Percentiles rank a stretch among this genome's conserved stretches.
phyloP scores from a whole-genome alignment of 2,113 vertebrate species.

The Kryptolebias marmoratus region DNA sequence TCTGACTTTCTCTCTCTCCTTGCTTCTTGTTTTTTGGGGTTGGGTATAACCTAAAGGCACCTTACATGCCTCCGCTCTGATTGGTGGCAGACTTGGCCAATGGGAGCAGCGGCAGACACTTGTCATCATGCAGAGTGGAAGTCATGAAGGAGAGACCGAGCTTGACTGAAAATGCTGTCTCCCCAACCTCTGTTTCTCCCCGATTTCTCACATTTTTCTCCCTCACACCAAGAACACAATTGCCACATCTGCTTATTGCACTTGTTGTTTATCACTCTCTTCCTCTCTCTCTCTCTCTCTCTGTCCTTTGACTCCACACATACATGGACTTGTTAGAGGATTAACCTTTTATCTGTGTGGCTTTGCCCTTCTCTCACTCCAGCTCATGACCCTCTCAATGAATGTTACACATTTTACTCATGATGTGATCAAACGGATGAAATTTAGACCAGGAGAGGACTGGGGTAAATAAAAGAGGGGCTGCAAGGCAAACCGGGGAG shows the following conservation, averaged over 20 bases:
- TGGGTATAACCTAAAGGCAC: constrained; percentile 87
- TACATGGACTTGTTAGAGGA: constrained; percentile 72
- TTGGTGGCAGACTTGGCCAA: constrained; percentile 81
- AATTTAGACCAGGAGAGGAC: constrained; percentile 48
- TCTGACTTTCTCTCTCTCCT: constrained; percentile 51
- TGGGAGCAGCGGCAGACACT: constrained; percentile 74
- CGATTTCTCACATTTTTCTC: constrained; percentile 35
- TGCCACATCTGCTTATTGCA: constrained; percentile 37
- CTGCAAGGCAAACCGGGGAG: constrained; percentile 40
- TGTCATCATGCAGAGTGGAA: constrained; percentile 85
- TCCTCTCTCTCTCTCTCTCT: neutral
- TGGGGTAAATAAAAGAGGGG: neutral
- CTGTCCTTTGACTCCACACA: constrained; percentile 66
- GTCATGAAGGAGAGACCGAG: constrained; percentile 76
- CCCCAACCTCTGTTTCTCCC: constrained; percentile 45
- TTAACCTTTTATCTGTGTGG: constrained; percentile 68
- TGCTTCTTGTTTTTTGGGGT: constrained; percentile 77
- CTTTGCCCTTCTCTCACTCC: constrained; percentile 32
- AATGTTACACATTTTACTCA: constrained; percentile 59
- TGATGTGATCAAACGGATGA: constrained; percentile 49
- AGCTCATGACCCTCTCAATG: constrained; percentile 50
- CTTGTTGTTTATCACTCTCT: constrained; percentile 32
- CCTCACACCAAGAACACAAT: constrained; percentile 5
- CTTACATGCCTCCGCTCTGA: constrained; percentile 82
- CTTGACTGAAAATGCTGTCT: constrained; percentile 68